Percentiles rank a stretch among this genome's conserved stretches.
These are phyloP conservation scores for Halictus ligatus DNA, from an alignment of 2,888 invertebrate species.

Conservation along the genomic window DNA sequence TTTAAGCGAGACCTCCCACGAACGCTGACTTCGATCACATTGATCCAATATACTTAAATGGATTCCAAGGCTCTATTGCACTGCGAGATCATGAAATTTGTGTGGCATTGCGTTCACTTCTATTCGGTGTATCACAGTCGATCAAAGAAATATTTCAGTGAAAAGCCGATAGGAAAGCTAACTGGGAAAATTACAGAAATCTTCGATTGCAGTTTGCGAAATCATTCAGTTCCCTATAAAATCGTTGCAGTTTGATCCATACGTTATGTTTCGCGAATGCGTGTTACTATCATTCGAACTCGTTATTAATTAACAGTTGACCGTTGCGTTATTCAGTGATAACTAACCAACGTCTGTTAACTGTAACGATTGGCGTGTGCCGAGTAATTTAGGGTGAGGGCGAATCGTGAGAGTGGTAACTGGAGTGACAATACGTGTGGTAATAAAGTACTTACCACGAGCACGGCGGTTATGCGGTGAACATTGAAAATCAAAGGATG, in stretches of 20 bases:
- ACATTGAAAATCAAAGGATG: neutral
- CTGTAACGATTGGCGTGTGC: too few species aligned
- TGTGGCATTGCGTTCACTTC: conserved; percentile 5
- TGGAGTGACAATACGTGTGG: neutral
- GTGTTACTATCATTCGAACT: neutral
- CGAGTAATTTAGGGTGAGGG: neutral
- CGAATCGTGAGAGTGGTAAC: too few species aligned
- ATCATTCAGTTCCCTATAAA: neutral
- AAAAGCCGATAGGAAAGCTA: neutral
- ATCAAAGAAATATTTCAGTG: conserved; percentile 8
- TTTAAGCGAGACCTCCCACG: conserved; percentile 59
- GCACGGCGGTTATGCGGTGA: neutral
- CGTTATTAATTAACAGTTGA: neutral
- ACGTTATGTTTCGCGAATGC: neutral
- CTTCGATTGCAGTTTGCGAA: neutral
- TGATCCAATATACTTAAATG: conserved; percentile 78
- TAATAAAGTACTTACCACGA: conserved; percentile 27
- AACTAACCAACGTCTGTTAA: neutral
- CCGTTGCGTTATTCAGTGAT: neutral
- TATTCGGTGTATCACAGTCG: conserved; percentile 22
- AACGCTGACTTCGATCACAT: conserved; percentile 28
- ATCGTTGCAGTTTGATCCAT: neutral
- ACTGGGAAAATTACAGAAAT: neutral
- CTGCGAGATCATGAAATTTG: conserved; percentile 44
- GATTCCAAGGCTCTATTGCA: conserved; percentile 68